Evolutionary conservation across 1,140 invertebrate species (phyloP).

Genomic region (Drosophila sulfurigaster): DNA sequence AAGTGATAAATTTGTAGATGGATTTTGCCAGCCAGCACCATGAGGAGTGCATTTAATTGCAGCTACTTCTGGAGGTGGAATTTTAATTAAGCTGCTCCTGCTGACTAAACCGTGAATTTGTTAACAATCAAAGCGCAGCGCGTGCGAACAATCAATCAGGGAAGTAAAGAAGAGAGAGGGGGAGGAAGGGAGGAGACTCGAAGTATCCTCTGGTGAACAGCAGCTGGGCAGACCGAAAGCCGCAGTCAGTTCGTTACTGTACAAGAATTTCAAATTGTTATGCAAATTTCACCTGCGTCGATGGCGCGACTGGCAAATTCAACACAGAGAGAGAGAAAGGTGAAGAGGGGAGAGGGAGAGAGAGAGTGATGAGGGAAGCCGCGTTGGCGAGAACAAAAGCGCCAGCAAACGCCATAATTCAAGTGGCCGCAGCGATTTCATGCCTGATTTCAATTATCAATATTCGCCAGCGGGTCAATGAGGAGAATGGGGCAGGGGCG

Average conservation of each 20-base stretch:
- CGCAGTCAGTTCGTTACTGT: conserved; percentile 59
- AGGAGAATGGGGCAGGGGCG: not conserved
- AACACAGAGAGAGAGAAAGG: not conserved
- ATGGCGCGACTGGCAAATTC: not conserved
- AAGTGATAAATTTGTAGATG: conserved; percentile 25
- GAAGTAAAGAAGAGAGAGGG: not conserved
- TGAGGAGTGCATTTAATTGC: conserved; percentile 45
- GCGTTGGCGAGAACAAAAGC: conserved; percentile 75
- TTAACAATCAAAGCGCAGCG: conserved; percentile 68
- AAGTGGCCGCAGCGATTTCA: conserved; percentile 80
- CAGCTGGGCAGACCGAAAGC: not conserved
- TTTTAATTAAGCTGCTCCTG: conserved; percentile 58
- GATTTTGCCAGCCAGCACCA: not conserved
- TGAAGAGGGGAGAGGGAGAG: not conserved
- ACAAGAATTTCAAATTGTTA: conserved; percentile 79
- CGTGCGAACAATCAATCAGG: conserved; percentile 70
- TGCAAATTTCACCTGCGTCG: conserved; percentile 66
- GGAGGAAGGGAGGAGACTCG: not conserved
- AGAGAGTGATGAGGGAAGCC: not conserved
- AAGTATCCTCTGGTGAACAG: not conserved
- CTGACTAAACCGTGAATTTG: conserved; percentile 61
- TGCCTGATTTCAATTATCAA: conserved; percentile 83
- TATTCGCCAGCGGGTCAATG: conserved; percentile 47
- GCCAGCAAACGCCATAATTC: conserved; percentile 80
- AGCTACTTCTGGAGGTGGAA: conserved; percentile 29